Evolutionary conservation across 2,113 vertebrate species (phyloP).

Genomic region (Rhinogobius similis): DNA sequence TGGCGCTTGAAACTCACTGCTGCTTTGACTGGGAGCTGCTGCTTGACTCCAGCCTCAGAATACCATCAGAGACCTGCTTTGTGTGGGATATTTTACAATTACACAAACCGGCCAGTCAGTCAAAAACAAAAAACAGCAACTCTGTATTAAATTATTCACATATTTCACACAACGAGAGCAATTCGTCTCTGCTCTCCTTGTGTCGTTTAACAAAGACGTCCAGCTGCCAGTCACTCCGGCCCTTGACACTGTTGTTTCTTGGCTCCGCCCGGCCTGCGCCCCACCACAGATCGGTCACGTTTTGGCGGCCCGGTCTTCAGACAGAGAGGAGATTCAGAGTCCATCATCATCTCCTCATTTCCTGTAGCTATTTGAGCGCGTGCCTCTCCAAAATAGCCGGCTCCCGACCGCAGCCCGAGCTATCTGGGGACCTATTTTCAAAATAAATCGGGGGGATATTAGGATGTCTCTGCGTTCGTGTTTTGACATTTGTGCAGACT

Average conservation of each 20-base stretch:
- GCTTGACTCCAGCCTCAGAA: background rate
- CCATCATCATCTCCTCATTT: slow-evolving; percentile 80
- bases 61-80: background rate
- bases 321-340: slow-evolving; percentile 62
- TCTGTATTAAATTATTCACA: background rate
- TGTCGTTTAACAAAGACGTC: background rate
- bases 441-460: slow-evolving; percentile 70
- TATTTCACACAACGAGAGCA: background rate
- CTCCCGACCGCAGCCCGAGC: slow-evolving; percentile 62
- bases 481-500: slow-evolving; percentile 73
- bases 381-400: slow-evolving; percentile 64
- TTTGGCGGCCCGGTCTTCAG: slow-evolving; percentile 57
- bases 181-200: background rate
- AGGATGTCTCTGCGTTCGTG: slow-evolving; percentile 71
- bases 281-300: slow-evolving; percentile 68
- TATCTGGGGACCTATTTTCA: slow-evolving; percentile 67
- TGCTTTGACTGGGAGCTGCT: slow-evolving; percentile 12
- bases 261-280: slow-evolving; percentile 38
- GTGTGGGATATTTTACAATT: background rate
- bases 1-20: slow-evolving; percentile 57
- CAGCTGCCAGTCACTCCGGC: background rate
- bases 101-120: no score
- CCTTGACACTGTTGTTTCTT: slow-evolving; percentile 34
- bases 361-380: slow-evolving; percentile 73
- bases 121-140: background rate